These are phyloP conservation scores for Manis pentadactyla DNA, from an alignment of 2,797 vertebrate genomes.

Conservation along the genomic window DNA sequence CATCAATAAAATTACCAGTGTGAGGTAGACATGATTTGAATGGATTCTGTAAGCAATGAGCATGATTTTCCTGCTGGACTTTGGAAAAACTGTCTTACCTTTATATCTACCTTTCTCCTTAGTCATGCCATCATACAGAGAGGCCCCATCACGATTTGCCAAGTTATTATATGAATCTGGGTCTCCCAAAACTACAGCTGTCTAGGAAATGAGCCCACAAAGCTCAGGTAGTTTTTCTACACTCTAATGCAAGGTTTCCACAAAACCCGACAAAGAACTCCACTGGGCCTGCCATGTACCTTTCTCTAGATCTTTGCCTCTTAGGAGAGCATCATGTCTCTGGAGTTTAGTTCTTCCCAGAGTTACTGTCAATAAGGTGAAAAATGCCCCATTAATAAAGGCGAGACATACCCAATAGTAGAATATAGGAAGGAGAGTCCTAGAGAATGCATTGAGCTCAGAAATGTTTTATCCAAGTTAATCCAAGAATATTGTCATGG, in stretches of 20 bases:
- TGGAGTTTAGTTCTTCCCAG: not conserved
- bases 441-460: not conserved
- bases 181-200: not conserved
- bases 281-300: not conserved
- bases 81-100: not conserved
- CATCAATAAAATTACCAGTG: not conserved
- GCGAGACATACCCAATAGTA: not conserved
- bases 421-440: not conserved
- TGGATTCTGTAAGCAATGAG: not conserved
- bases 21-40: not conserved
- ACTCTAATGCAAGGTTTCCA: not conserved
- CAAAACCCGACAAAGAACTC: not conserved
- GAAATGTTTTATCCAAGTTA: not conserved
- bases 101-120: not conserved
- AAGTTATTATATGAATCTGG: not conserved
- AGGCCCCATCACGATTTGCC: not conserved
- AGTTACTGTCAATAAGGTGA: not conserved
- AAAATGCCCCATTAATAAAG: not conserved
- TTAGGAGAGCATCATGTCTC: not conserved
- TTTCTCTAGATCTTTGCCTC: not conserved
- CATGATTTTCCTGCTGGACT: conserved; percentile 11
- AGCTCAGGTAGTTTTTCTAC: not conserved
- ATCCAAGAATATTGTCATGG: not conserved
- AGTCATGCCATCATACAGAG: not conserved
- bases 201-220: not conserved